Evolutionary conservation across 2,888 invertebrate genomes (phyloP).

Genomic region (Eugnorisma glareosa): DNA sequence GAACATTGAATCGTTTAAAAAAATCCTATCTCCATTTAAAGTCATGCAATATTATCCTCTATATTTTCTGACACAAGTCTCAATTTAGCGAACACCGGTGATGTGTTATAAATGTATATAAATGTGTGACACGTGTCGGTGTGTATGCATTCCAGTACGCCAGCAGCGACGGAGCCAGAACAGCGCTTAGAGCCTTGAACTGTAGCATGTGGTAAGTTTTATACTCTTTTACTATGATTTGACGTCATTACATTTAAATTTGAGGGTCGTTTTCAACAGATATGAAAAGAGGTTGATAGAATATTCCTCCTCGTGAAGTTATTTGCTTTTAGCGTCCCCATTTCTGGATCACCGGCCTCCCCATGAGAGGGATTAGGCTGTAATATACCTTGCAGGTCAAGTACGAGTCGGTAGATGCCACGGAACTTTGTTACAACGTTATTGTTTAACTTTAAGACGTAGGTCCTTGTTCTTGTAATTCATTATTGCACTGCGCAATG

Average conservation of each 20-base stretch:
- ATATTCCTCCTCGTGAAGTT: not conserved
- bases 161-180: slow-evolving; percentile 97
- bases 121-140: slow-evolving; percentile 80
- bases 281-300: not conserved
- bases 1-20: not conserved
- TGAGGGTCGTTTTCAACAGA: slow-evolving; percentile 23
- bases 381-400: not conserved
- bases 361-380: not conserved
- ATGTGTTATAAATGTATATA: slow-evolving; percentile 74
- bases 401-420: not conserved
- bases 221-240: slow-evolving; percentile 9
- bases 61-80: not conserved
- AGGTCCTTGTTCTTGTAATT: not conserved
- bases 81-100: slow-evolving; percentile 73
- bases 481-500: not conserved
- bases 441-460: not conserved
- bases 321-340: not conserved
- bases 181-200: slow-evolving; percentile 93
- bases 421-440: not conserved
- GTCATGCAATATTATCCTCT: not conserved
- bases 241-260: slow-evolving; percentile 12
- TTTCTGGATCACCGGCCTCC: not conserved
- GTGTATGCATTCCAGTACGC: slow-evolving; percentile 95
- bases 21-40: not conserved
- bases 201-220: slow-evolving; percentile 81